Evolutionary conservation across 2,888 invertebrate genomes (phyloP).

Genomic region (Eupithecia exiguata): DNA sequence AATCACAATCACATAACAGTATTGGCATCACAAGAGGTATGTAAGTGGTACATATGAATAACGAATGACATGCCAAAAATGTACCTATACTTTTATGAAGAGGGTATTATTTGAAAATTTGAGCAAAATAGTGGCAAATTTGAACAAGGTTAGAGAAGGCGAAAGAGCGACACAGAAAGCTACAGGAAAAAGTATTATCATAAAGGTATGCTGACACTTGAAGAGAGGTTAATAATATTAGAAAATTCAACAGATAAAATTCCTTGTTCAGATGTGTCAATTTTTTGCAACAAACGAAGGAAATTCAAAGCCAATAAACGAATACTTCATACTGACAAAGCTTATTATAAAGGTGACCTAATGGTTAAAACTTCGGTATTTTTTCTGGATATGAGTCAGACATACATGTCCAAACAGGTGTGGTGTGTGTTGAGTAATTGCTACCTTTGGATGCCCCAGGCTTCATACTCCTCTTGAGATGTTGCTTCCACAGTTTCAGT

Average conservation of each 20-base stretch:
- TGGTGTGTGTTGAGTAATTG: constrained; percentile 39
- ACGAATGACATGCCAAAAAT: neutral
- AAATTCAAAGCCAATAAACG: neutral
- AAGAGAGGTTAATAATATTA: neutral
- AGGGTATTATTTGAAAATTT: neutral
- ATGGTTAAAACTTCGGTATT: constrained; percentile 32
- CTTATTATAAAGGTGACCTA: constrained; percentile 42
- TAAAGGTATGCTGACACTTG: neutral
- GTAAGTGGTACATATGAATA: neutral
- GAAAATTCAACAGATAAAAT: neutral
- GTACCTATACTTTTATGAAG: neutral
- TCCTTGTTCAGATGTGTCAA: neutral
- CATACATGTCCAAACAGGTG: constrained; percentile 38
- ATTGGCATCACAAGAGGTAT: neutral
- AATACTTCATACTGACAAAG: constrained; percentile 2
- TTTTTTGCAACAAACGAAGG: neutral
- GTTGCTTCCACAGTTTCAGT: constrained; percentile 20
- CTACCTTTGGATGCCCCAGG: constrained; percentile 27
- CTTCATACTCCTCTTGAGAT: constrained; percentile 25
- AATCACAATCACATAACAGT: too few relatives aligned
- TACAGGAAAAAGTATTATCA: too few relatives aligned
- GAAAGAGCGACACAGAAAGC: too few relatives aligned
- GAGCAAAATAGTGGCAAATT: neutral
- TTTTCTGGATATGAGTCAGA: constrained; percentile 38
- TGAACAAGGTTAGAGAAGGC: too few relatives aligned